Evolutionary conservation across 35 echinoderm and acorn worm species (phyloP), one percentile per base, ranked within the genome.

Genomic region (Nesometra sesokonis): DNA sequence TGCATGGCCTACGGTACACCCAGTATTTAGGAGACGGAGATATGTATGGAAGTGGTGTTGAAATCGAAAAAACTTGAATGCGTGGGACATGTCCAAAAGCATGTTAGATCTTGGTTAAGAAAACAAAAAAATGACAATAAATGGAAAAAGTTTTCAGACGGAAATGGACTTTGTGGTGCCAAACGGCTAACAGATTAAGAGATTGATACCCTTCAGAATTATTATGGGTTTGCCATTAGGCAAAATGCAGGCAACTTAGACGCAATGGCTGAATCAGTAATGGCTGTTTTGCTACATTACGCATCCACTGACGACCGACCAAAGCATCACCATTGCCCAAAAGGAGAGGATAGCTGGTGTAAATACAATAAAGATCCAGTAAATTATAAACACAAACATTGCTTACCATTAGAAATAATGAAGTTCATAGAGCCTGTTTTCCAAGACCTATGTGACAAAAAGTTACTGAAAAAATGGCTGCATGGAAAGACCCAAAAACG

Each of bases 201-300:
- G 3, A 87, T 87, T 32, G 78, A 82, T 32, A 82, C 77, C 76
- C 57, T 87, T 17, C 79, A 86, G 36, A 82, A 39, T 27, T 87
- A 86, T 34, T 91, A 91, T 84, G 85, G 90, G 15, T 82, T 78
- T 30, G 90, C 90, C 34, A 78, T 91, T 35, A 39, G 90, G 34
- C 33, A n/a, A 32, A 91, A 91, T 36, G 80, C 82, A 31, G 90
- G 90, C 8, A 47, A 87, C 77, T 35, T 83, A 37, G 32, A 76
- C 0, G 37, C 29, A 33, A 91, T 91, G 85, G 32, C 29, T 13
- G 46, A 82, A 57, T 43, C 78, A 33, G 80, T 91, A 23, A 81
- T 17, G 32, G 85, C 90, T 8, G 82, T 79, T 27, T 57, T 79
- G 3, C 77, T 46, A 29, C 90, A 91, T 52, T 30, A 30, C 19